Evolutionary conservation across 2,797 vertebrate genomes (phyloP).

Genomic region (Acanthornis magna): DNA sequence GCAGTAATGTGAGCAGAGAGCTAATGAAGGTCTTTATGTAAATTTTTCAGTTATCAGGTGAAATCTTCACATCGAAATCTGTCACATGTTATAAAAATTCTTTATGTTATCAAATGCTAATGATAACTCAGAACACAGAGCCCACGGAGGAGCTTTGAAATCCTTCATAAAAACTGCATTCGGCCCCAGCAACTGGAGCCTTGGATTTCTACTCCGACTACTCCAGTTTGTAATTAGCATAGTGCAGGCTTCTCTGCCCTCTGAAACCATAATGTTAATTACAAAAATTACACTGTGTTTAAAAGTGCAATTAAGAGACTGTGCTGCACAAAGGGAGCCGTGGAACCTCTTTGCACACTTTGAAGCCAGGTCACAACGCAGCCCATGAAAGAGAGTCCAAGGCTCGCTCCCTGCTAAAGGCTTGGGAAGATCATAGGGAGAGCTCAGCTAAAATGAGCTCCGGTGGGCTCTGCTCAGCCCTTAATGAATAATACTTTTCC

Average conservation of each 20-base stretch:
- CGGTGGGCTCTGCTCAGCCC: constrained; percentile 47
- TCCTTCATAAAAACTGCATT: constrained; percentile 77
- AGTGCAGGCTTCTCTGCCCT: constrained; percentile 80
- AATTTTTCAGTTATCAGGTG: constrained; percentile 79
- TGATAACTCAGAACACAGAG: constrained; percentile 76
- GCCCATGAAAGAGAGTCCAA: constrained; percentile 75
- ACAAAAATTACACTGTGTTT: constrained; percentile 85
- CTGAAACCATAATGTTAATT: constrained; percentile 85
- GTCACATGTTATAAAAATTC: constrained; percentile 81
- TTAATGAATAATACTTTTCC: constrained; percentile 70
- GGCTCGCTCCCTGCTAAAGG: constrained; percentile 67
- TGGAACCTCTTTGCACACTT: constrained; percentile 79
- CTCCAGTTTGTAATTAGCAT: constrained; percentile 79
- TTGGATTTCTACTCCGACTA: constrained; percentile 72
- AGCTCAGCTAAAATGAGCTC: constrained; percentile 67
- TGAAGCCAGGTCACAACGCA: constrained; percentile 80
- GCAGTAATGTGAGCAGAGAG: constrained; percentile 71
- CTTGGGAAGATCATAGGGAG: constrained; percentile 72
- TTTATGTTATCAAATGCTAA: constrained; percentile 81
- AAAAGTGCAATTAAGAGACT: constrained; percentile 83
- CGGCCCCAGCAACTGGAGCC: constrained; percentile 67
- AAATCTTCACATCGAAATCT: constrained; percentile 77
- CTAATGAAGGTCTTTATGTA: constrained; percentile 81
- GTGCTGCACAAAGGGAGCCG: constrained; percentile 75
- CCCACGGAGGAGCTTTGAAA: constrained; percentile 78